phyloP scores from a whole-genome alignment of 2,113 vertebrate genomes.

The Eulemur macaco region DNA sequence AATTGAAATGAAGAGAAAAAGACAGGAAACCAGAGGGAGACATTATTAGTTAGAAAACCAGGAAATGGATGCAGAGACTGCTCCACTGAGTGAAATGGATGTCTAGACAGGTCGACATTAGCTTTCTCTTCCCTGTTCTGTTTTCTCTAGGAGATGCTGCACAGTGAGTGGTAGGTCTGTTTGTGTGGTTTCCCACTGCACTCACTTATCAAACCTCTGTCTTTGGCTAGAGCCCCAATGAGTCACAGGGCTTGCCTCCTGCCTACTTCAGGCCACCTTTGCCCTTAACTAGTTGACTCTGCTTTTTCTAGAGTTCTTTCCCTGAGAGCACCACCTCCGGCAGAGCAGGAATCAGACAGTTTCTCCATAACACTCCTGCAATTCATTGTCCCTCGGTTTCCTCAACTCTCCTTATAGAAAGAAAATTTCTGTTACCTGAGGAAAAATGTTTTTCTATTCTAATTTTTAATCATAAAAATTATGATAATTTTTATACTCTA shows the following conservation, averaged over 20 bases:
- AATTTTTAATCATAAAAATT: neutral
- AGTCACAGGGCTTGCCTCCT: neutral
- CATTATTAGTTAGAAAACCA: fast-evolving
- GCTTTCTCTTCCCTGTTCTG: fast-evolving
- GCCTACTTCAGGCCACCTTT: neutral
- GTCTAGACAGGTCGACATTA: neutral
- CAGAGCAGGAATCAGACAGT: neutral
- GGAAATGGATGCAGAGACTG: neutral
- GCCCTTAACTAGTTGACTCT: neutral
- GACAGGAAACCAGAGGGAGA: neutral
- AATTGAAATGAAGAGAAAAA: neutral
- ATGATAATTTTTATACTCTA: neutral
- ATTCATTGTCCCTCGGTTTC: neutral
- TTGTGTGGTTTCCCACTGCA: too few species aligned
- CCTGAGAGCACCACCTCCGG: too few species aligned
- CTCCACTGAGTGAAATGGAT: neutral
- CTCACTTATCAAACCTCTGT: neutral
- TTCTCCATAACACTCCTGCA: too few species aligned
- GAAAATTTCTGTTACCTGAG: neutral
- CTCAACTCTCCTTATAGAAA: neutral
- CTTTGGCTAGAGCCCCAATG: fast-evolving
- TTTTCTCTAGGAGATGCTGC: neutral
- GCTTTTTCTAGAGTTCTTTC: neutral
- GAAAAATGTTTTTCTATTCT: too few species aligned
- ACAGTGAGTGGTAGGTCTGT: fast-evolving